Conservation (phyloP, 2,888 invertebrate genomes). For the Netelia melanura region DNA sequence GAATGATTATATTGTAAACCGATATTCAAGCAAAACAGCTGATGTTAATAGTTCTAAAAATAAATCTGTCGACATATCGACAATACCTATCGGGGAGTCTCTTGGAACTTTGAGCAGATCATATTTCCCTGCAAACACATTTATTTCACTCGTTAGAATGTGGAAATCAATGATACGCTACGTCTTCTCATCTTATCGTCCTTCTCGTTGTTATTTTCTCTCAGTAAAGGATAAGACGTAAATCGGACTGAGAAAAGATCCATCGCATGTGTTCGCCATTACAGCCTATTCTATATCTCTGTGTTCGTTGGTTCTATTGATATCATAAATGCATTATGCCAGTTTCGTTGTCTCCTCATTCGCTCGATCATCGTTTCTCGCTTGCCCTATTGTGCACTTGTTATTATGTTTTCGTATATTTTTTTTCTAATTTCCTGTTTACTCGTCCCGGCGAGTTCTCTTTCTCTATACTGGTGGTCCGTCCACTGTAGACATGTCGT, state of each 20-base stretch:
- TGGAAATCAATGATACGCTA: too few relatives aligned
- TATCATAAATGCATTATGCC: slow-evolving; percentile 18
- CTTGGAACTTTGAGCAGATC: too few relatives aligned
- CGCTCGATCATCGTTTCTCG: slow-evolving; percentile 25
- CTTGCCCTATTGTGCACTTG: slow-evolving; percentile 41
- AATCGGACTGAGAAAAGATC: not conserved
- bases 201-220: not conserved
- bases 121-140: too few relatives aligned
- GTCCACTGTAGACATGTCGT: slow-evolving; percentile 73
- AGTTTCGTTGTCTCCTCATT: slow-evolving; percentile 12
- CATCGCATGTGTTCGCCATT: not conserved
- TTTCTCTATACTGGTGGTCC: slow-evolving; percentile 36
- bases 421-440: slow-evolving; percentile 69
- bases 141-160: too few relatives aligned
- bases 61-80: too few relatives aligned
- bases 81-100: too few relatives aligned
- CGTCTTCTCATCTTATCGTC: not conserved
- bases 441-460: slow-evolving; percentile 62
- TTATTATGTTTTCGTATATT: slow-evolving; percentile 36
- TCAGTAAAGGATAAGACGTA: not conserved
- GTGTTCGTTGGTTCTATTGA: too few relatives aligned
- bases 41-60: too few relatives aligned
- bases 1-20: too few relatives aligned
- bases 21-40: too few relatives aligned
- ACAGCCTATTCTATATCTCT: too few relatives aligned